Evolutionary conservation across 2,888 invertebrate species (phyloP).

Genomic region (Theretra japonica): DNA sequence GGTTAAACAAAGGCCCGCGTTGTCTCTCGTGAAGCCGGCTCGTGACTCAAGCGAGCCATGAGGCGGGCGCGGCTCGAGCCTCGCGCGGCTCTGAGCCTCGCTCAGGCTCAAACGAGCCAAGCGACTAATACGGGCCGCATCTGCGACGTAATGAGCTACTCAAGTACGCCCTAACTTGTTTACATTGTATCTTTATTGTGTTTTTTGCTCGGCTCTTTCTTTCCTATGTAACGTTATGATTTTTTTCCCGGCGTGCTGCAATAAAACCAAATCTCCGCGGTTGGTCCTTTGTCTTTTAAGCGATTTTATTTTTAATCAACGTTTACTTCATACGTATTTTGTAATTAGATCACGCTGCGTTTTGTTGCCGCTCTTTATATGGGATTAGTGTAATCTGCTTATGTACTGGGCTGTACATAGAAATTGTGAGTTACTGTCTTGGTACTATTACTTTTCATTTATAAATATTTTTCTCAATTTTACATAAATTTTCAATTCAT

Average conservation of each 20-base stretch:
- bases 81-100: constrained; percentile 42
- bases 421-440: background rate
- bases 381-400: constrained; percentile 21
- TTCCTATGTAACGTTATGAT: constrained; percentile 75
- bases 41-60: constrained; percentile 60
- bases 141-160: constrained; percentile 82
- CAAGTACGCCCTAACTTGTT: constrained; percentile 84
- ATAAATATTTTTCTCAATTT: background rate
- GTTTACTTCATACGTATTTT: constrained; percentile 36
- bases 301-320: constrained; percentile 54
- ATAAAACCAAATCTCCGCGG: constrained; percentile 67
- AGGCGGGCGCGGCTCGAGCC: constrained; percentile 36
- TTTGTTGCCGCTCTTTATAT: background rate
- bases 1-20: constrained; percentile 76
- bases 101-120: constrained; percentile 58
- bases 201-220: constrained; percentile 79
- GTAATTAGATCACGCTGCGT: constrained; percentile 22
- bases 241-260: constrained; percentile 65
- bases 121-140: constrained; percentile 77
- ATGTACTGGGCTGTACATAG: constrained; percentile 5
- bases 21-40: constrained; percentile 44
- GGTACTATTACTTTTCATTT: background rate
- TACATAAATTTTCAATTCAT: background rate
- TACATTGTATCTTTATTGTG: constrained; percentile 85
- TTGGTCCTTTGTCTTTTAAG: constrained; percentile 55